These are phyloP conservation scores for Anastrepha ludens DNA, from an alignment of 1,140 invertebrate species.

Conservation along the genomic window DNA sequence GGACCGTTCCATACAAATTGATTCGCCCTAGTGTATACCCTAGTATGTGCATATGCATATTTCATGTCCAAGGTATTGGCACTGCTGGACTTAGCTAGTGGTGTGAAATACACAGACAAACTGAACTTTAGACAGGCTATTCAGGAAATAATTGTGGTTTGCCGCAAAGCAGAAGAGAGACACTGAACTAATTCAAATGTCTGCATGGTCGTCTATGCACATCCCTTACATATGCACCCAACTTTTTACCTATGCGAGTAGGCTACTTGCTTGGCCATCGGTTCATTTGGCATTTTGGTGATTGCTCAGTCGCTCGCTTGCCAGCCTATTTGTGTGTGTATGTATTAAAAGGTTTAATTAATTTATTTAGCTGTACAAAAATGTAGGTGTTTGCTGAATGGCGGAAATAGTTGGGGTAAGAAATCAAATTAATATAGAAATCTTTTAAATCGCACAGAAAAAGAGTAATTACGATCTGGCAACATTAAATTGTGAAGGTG, in stretches of 20 bases:
- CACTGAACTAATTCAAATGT: slow-evolving; percentile 31
- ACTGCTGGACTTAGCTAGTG: not conserved
- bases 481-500: not conserved
- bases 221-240: not conserved
- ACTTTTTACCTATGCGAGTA: not conserved
- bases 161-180: slow-evolving; percentile 35
- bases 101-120: slow-evolving; percentile 2
- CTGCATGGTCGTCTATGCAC: not conserved
- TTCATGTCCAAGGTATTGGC: not conserved
- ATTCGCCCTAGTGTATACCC: not conserved
- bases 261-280: not conserved
- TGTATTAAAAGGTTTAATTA: too few relatives aligned
- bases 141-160: slow-evolving; percentile 34
- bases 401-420: not conserved
- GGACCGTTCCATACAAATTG: too few relatives aligned
- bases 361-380: not conserved
- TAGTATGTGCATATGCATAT: not conserved
- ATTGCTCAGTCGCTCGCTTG: too few relatives aligned
- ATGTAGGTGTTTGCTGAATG: not conserved
- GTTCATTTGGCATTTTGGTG: not conserved
- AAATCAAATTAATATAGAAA: slow-evolving; percentile 35
- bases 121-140: slow-evolving; percentile 42
- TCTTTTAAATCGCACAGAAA: not conserved
- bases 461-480: not conserved
- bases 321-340: too few relatives aligned